Conservation (phyloP, 1,140 invertebrate species). For the Brachionus sp. region DNA sequence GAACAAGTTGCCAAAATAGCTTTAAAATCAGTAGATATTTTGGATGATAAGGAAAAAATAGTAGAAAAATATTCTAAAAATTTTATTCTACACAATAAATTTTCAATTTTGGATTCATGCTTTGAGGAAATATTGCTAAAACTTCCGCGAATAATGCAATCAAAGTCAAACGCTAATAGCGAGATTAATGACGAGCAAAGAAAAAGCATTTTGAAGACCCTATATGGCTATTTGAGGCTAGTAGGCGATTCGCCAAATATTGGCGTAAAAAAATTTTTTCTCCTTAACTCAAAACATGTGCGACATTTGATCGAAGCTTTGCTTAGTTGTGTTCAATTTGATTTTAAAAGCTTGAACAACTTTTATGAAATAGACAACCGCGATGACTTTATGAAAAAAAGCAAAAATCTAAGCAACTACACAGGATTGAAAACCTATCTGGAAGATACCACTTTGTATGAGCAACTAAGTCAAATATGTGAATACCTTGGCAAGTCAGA, state of each 20-base stretch:
- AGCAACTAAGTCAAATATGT: neutral
- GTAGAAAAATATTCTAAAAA: neutral
- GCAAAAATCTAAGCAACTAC: constrained; percentile 7
- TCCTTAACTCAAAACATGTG: neutral
- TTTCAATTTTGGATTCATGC: constrained; percentile 5
- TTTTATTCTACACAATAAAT: neutral
- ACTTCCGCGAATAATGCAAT: neutral
- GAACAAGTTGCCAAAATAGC: neutral
- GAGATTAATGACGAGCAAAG: neutral
- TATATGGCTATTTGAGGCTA: constrained; percentile 36
- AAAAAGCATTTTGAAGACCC: neutral
- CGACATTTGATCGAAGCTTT: constrained; percentile 3
- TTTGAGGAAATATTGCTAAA: constrained; percentile 23
- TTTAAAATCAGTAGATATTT: neutral
- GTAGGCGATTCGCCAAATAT: neutral
- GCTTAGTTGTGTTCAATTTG: constrained; percentile 16
- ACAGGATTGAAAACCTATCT: neutral
- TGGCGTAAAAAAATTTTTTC: constrained; percentile 7
- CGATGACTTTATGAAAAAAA: constrained; percentile 28
- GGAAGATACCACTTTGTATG: constrained; percentile 22
- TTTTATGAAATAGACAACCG: constrained; percentile 26
- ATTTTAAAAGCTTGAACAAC: constrained; percentile 25
- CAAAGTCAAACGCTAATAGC: neutral
- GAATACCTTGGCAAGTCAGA: neutral
- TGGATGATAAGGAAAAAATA: neutral